Base-by-base conservation (phyloP, 1,140 invertebrate species). In the Danaus plexippus region DNA sequence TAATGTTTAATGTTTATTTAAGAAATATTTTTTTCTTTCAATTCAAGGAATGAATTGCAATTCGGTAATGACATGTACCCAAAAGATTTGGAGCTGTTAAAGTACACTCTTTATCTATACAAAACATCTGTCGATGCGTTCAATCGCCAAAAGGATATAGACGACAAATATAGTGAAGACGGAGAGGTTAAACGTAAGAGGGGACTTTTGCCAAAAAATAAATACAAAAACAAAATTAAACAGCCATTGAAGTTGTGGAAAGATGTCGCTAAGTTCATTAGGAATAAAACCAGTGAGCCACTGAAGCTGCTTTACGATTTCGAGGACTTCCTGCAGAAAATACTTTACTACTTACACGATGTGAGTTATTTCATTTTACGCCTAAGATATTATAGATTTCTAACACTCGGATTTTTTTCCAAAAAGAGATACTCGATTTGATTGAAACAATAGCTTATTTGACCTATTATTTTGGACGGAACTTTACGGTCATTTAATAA, bases 81-180 rank as follows among this genome's bases (percentile, higher is more conserved):
- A 42, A 61, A 57, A 11, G 75, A 84, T 56, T 10, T 72, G 1
- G 64, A 75, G 44, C 58, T 84, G 0, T 42, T 81, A 18, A 76
- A 77, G 64, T 84, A 81, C 47, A 41, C 63, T 0, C 42, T 76
- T 8, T 69, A 71, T 49, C 42, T 79, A 2, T 69, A 62, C 43
- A 59, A 72, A 41, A 54, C 54, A 47, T 63, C 68, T 0, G 55
- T 51, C 9, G 9, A 55, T 1, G 7, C 41, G n/a, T 18, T 55
- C 0, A 13, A 63, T 18, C 9, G 51, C 41, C 22, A 49, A 61
- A 1, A 18, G 12, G 8, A 44, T 45, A 6, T 61, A 54, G 45
- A 41, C 50, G 51, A 43, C 32, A 32, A 47, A 48, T n/a, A 12
- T 6, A 15, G 22, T 18, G 49, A 54, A 47, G 43, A 55, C 6